phyloP scores from a whole-genome alignment of 2,888 invertebrate genomes.

The Gymnosoma rotundatum region DNA sequence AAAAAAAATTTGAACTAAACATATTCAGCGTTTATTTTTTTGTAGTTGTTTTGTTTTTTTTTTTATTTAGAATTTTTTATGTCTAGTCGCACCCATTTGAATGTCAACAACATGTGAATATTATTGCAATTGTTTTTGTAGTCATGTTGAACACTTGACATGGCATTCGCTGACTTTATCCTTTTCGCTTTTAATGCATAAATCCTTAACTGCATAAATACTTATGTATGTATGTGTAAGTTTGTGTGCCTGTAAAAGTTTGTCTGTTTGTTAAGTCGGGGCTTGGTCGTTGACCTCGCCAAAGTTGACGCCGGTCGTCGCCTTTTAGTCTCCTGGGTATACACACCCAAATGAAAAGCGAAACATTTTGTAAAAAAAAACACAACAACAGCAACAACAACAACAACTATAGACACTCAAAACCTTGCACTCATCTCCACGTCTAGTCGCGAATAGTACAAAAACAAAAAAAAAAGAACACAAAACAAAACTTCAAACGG shows the following conservation, averaged over 20 bases:
- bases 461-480: constrained; percentile 23
- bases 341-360: constrained; percentile 81
- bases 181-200: constrained; percentile 81
- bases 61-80: constrained; percentile 20
- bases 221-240: constrained; percentile 71
- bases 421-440: constrained; percentile 64
- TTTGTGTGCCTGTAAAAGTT: constrained; percentile 6
- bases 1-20: not conserved
- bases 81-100: constrained; percentile 74
- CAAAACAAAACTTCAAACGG: constrained; percentile 56
- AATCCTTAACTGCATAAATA: constrained; percentile 71
- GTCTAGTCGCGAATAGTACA: constrained; percentile 57
- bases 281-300: constrained; percentile 70
- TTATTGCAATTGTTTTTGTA: constrained; percentile 33
- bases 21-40: not conserved
- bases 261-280: constrained; percentile 46
- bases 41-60: not conserved
- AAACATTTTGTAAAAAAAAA: constrained; percentile 73
- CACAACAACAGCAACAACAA: not conserved
- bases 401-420: constrained; percentile 19
- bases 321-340: constrained; percentile 75
- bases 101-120: constrained; percentile 69
- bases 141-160: constrained; percentile 51
- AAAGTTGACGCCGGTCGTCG: constrained; percentile 77
- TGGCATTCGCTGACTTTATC: constrained; percentile 74